A percentile compares a stretch with the other conserved stretches of the same genome.
Evolutionary conservation across 2,888 invertebrate genomes (phyloP).

Genomic region (Girardia tigrina): DNA sequence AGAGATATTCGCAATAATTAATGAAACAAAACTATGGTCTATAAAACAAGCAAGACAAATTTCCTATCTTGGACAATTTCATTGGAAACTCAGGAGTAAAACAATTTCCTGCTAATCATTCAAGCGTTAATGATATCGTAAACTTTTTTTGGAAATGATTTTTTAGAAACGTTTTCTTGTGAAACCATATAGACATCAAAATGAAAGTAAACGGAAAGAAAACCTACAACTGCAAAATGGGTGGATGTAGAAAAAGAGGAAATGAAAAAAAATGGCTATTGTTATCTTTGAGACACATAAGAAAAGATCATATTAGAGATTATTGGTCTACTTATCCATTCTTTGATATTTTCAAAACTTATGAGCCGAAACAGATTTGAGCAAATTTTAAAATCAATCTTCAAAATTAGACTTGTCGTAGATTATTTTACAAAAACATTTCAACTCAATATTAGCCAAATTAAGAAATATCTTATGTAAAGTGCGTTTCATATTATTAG

Average conservation of each 20-base stretch:
- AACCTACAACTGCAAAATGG: neutral
- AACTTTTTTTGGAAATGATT: neutral
- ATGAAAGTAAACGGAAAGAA: neutral
- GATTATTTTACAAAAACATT: neutral
- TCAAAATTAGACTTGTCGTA: neutral
- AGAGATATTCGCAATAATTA: too few species aligned
- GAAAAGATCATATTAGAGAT: slow-evolving; percentile 2
- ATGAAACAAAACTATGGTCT: too few species aligned
- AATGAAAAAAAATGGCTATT: neutral
- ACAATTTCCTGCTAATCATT: neutral
- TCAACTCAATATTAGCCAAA: neutral
- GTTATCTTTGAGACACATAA: neutral
- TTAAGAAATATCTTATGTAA: neutral
- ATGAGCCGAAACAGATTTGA: neutral
- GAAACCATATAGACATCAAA: neutral
- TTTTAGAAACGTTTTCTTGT: neutral
- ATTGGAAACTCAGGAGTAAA: neutral
- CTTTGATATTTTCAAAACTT: neutral
- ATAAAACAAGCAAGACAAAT: too few species aligned
- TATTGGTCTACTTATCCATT: neutral
- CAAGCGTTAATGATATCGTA: neutral
- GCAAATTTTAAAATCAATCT: slow-evolving; percentile 9
- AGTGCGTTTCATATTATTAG: too few species aligned
- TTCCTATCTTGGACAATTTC: neutral
- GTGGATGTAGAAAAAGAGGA: neutral